phyloP scores from a whole-genome alignment of 2,113 vertebrate genomes.

The Gambusia holbrooki region DNA sequence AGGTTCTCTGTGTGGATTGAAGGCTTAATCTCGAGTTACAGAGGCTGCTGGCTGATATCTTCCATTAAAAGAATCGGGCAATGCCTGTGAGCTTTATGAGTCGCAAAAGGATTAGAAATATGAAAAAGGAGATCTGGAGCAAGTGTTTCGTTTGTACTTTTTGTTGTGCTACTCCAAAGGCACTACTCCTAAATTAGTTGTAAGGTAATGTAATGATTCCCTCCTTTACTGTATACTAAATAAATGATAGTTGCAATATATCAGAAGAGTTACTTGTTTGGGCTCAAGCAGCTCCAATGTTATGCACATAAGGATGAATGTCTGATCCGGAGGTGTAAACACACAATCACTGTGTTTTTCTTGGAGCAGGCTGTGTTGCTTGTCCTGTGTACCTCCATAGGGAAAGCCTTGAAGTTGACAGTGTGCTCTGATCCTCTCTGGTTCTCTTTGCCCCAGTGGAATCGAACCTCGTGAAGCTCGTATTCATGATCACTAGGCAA shows the following conservation, averaged over 20 bases:
- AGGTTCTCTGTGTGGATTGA: no score
- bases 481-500: conserved; percentile 94
- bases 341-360: neutral
- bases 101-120: no score
- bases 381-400: conserved; percentile 91
- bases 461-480: conserved; percentile 93
- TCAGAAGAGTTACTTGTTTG: conserved; percentile 4
- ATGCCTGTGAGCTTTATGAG: no score
- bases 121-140: no score
- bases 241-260: neutral
- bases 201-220: neutral
- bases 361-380: neutral
- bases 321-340: conserved; percentile 6
- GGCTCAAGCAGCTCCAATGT: conserved; percentile 10
- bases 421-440: conserved; percentile 98
- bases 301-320: conserved; percentile 18
- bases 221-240: neutral
- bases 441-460: conserved; percentile 99
- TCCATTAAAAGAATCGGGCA: no score
- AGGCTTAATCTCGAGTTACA: no score
- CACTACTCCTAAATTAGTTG: neutral
- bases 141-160: no score
- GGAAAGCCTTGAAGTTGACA: conserved; percentile 99
- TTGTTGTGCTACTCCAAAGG: neutral
- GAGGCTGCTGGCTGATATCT: no score